Evolutionary conservation across 2,888 invertebrate genomes (phyloP).

Genomic region (Perithous albicinctus): DNA sequence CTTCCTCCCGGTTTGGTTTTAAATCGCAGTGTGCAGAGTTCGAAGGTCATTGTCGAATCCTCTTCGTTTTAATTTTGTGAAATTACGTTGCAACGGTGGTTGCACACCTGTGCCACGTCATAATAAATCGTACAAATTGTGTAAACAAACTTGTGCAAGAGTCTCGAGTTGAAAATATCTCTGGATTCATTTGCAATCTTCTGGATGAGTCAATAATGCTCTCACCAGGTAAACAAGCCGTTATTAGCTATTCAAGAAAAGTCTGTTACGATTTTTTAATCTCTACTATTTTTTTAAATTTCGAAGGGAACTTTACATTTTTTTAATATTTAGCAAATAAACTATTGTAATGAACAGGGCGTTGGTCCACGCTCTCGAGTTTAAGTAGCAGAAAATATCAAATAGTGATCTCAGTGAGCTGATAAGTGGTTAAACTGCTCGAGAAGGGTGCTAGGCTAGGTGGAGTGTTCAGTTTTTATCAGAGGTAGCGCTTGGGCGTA

Average conservation of each 20-base stretch:
- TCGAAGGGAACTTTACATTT: no score
- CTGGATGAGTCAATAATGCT: not conserved
- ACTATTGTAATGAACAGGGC: no score
- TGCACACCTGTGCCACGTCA: not conserved
- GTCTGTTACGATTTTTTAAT: no score
- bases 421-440: no score
- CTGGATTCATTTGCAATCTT: not conserved
- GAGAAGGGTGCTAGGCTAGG: no score
- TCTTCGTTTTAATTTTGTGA: not conserved
- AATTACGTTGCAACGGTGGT: not conserved
- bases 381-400: no score
- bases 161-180: not conserved
- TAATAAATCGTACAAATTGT: not conserved
- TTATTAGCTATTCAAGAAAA: no score
- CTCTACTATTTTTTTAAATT: no score
- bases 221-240: not conserved
- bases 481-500: not conserved
- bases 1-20: constrained; percentile 24
- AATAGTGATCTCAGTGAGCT: no score
- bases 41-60: constrained; percentile 2
- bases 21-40: not conserved
- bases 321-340: no score
- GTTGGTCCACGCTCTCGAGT: no score
- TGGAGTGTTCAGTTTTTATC: no score
- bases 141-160: not conserved